Evolutionary conservation across 2,888 invertebrate genomes (phyloP).

Genomic region (Tenthredo distinguenda): DNA sequence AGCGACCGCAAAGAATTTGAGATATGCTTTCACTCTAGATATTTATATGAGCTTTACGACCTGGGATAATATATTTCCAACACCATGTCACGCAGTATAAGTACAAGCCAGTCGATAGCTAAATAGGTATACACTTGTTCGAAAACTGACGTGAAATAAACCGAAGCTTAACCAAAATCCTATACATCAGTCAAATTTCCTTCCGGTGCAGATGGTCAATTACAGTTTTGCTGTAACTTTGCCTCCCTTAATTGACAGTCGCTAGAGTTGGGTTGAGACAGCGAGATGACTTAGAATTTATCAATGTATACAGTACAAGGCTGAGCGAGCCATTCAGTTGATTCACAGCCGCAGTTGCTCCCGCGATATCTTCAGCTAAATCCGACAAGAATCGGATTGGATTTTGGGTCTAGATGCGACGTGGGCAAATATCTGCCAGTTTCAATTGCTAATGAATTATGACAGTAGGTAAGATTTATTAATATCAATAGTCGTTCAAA

Average conservation of each 20-base stretch:
- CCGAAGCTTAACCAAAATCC: not conserved
- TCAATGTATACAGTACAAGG: not conserved
- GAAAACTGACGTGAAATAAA: not conserved
- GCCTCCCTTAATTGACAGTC: conserved; percentile 17
- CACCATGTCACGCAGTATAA: not conserved
- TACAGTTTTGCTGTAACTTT: conserved; percentile 18
- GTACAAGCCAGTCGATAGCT: not conserved
- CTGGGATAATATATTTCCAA: conserved; percentile 10
- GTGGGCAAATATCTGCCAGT: not conserved
- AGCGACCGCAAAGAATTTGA: conserved; percentile 39
- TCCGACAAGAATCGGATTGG: not conserved
- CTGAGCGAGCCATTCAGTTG: conserved; percentile 42
- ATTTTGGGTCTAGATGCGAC: not conserved
- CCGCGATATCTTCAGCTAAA: not conserved
- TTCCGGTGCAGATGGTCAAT: not conserved
- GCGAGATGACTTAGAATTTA: conserved; percentile 22
- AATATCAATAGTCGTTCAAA: not conserved
- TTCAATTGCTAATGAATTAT: not conserved
- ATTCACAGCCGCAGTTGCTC: not conserved
- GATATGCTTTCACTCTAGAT: conserved; percentile 24
- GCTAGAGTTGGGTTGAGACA: not conserved
- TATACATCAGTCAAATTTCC: not conserved
- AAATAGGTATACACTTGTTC: not conserved
- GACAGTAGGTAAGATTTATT: not conserved
- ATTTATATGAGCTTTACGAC: not conserved